Evolutionary conservation across 2,797 vertebrate species (phyloP).

Genomic region (Cyclopterus lumpus): DNA sequence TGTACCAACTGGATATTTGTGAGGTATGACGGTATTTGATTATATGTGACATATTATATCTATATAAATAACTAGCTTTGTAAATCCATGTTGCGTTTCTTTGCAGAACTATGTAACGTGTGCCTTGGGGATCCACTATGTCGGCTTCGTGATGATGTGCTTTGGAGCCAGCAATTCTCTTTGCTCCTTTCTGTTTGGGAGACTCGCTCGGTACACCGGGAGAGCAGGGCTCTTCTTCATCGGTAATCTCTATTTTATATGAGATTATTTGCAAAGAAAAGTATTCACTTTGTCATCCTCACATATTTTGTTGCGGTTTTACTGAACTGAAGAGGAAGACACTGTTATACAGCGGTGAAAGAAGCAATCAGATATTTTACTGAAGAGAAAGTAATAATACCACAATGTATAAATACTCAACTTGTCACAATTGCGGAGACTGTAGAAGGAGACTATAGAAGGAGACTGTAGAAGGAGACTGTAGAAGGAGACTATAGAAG

Average conservation of each 20-base stretch:
- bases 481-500: too few species aligned
- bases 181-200: slow-evolving; percentile 88
- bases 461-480: too few species aligned
- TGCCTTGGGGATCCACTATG: slow-evolving; percentile 90
- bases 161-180: slow-evolving; percentile 89
- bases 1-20: background rate
- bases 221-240: slow-evolving; percentile 84
- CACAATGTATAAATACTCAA: too few species aligned
- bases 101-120: slow-evolving; percentile 92
- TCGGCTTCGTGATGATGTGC: slow-evolving; percentile 95
- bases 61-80: background rate
- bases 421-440: too few species aligned
- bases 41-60: background rate
- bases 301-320: background rate
- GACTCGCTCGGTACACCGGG: slow-evolving; percentile 86
- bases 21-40: background rate
- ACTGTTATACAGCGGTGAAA: background rate
- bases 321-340: background rate
- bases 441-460: too few species aligned
- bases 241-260: slow-evolving; percentile 77
- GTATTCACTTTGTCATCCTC: background rate
- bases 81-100: slow-evolving; percentile 28
- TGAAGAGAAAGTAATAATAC: too few species aligned
- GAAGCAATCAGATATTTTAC: too few species aligned
- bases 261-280: background rate